Conservation (phyloP, 2,113 vertebrate genomes). For the Cricetomys ansorgei region DNA sequence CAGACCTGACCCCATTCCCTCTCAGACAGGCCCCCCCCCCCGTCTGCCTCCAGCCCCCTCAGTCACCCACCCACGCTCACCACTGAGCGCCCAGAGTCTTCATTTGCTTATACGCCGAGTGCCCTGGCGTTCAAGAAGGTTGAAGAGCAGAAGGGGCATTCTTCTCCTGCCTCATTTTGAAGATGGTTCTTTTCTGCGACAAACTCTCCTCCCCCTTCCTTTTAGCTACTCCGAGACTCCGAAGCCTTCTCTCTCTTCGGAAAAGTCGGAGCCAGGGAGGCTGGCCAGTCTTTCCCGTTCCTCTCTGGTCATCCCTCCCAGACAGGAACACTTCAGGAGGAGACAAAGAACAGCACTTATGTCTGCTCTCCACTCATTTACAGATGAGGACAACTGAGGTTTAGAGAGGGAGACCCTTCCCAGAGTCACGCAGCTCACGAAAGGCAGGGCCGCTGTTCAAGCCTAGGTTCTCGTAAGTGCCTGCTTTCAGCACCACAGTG, state of each 20-base stretch:
- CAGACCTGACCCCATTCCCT: no score
- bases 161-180: background rate
- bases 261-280: background rate
- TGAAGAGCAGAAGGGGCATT: background rate
- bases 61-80: background rate
- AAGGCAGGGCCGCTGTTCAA: background rate
- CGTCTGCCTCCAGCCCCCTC: background rate
- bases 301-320: background rate
- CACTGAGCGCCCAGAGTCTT: background rate
- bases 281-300: background rate
- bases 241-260: background rate
- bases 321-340: background rate
- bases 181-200: no score
- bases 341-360: no score
- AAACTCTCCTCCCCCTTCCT: background rate
- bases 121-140: no score
- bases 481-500: accelerated
- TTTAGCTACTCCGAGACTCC: background rate
- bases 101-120: background rate
- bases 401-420: background rate
- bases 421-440: background rate
- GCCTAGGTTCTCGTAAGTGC: background rate
- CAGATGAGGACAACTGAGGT: background rate
- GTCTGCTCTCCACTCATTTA: background rate
- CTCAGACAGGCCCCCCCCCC: background rate